Base-by-base conservation (phyloP, 2,797 vertebrate species). In the Catharus ustulatus region DNA sequence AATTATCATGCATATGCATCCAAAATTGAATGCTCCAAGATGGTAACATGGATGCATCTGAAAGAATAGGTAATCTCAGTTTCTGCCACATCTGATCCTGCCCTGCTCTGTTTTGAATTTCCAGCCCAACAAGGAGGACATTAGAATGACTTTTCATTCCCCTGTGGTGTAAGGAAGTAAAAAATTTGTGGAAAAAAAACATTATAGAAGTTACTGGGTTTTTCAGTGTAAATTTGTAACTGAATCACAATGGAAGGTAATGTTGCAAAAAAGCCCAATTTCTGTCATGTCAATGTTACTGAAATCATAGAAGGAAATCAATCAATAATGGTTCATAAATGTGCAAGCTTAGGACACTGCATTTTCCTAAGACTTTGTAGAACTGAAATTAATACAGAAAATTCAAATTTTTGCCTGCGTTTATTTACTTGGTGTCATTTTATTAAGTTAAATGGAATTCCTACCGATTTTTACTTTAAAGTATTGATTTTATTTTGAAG, bases 111-210 rank as follows among this genome's bases (percentile, higher is more conserved):
- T 27, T 32, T 51, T 51, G 52, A 36, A 43, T 43, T 67, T 75
- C 27, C 18, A 43, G 27, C 51, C 26, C 14, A 49, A 42, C 3
- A 57, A 49, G 43, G 16, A 48, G 26, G 17, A 49, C 6, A 15
- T 58, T 32, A 43, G 21, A n/a, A 38, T 8, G 21, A 26, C 16
- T 57, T 51, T 14, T 66, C 3, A 19, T 59, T 67, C 21, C 3
- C 12, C 11, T 51, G 15, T 0, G 0, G 4, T 32, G 59, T 15
- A 38, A 51, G 3, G 8, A 58, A 51, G 18, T 21, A 40, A 49
- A 57, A 54, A 30, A n/a, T 1, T 40, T 46, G 3, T 16, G 13
- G 36, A 52, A 69, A 51, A 67, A 23, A 38, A 8, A 36, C 14
- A 18, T 3, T 38, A 19, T 12, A 30, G 13, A 32, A 36, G 4